Conservation (phyloP, 37 sponge, comb jelly and placozoan species). For the Hormiphora californensis region DNA sequence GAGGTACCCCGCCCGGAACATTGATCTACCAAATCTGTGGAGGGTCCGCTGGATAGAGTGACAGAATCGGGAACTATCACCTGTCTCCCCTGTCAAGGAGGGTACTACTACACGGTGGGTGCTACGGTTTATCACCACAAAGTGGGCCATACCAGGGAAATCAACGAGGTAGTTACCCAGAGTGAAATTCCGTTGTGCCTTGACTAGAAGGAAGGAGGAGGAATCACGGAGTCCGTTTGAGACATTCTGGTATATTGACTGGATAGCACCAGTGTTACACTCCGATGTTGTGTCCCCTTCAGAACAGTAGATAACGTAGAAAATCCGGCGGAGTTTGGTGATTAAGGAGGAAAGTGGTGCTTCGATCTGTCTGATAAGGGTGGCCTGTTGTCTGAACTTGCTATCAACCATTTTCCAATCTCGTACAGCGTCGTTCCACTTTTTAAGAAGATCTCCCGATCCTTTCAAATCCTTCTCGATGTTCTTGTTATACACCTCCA, state of each 20-base stretch:
- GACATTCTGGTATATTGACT: neutral
- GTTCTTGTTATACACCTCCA: neutral
- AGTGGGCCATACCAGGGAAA: conserved; percentile 43
- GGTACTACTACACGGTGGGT: neutral
- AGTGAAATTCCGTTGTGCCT: conserved; percentile 36
- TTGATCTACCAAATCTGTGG: neutral
- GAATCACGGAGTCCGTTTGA: conserved; percentile 33
- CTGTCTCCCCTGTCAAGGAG: neutral
- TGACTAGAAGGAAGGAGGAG: conserved; percentile 40
- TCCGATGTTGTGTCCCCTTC: neutral
- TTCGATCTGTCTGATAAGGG: neutral
- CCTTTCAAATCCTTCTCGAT: conserved; percentile 19
- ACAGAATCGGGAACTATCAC: conserved; percentile 28
- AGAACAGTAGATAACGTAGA: conserved; percentile 45
- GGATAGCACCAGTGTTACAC: neutral
- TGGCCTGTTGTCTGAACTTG: too few relatives aligned
- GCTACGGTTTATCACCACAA: neutral
- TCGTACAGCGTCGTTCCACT: neutral
- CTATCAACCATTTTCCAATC: neutral
- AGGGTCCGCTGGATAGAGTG: neutral
- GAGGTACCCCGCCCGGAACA: conserved; percentile 20
- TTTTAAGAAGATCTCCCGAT: neutral
- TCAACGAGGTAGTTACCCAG: conserved; percentile 50
- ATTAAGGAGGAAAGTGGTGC: neutral
- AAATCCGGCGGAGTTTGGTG: neutral